Base-by-base conservation (phyloP, 2,797 vertebrate genomes). In the Enteromius anoplus region DNA sequence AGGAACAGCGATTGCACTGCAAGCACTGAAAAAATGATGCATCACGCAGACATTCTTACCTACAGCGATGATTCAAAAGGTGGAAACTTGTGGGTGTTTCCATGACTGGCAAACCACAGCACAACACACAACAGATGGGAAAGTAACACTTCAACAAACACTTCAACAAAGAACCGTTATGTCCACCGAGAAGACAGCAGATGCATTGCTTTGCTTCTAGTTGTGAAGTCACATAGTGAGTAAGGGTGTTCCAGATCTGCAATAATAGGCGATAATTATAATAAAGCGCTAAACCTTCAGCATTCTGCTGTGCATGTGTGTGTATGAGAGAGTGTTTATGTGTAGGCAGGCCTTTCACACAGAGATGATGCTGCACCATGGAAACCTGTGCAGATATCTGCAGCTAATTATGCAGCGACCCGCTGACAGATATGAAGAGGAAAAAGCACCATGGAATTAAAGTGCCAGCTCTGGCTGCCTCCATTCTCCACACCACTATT, bases 331-430 rank as follows among this genome's bases (percentile, higher is more conserved):
- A 47, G 78, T 87, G 75, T 87, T 77, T 86, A 55, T 91, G 88
- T 90, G 88, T 89, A 87, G 90, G 89, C 84, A 86, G 88, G 81
- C 81, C 78, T 86, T 88, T 86, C 86, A 83, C 86, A 84, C 81
- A 85, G 88, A 84, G 83, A 84, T 80, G 89, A 87, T 87, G 83
- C 86, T 87, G 88, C 83, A 83, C 90, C 88, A 90, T 91, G 88
- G 91, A 90, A 91, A 91, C 91, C 89, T 88, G 87, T 68, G 80
- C 77, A 88, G 91, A 91, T 88, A 89, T 89, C 85, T 85, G 80
- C 85, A 86, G 88, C 87, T 91, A 90, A 91, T 91, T 91, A 89
- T 90, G 84, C 85, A 85, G 87, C 77, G 87, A 91, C 79, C 83
- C 62, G 80, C 87, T 88, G 90, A 89, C 88, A 87, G 89, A 90